These are phyloP conservation scores for Trichomalopsis sarcophagae DNA, from an alignment of 1,140 invertebrate species.

Conservation along the genomic window DNA sequence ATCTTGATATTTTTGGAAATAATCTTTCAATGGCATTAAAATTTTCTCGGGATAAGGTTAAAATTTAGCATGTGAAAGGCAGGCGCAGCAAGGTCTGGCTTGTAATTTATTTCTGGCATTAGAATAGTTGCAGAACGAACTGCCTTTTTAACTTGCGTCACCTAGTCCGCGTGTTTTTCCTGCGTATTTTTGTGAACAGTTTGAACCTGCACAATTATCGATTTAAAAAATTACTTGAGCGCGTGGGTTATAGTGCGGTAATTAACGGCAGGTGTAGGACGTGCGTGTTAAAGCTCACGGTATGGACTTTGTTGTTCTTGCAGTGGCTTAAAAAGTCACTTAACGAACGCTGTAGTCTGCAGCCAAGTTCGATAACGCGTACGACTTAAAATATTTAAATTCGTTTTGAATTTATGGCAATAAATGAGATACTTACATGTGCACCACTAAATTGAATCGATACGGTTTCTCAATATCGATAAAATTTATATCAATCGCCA, in stretches of 20 bases:
- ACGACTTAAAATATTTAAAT: too few species aligned
- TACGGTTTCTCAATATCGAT: too few species aligned
- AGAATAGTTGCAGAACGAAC: slow-evolving; percentile 25
- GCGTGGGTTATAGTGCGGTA: background rate
- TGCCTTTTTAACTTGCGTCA: slow-evolving; percentile 31
- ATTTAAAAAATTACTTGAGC: background rate
- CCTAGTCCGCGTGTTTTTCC: background rate
- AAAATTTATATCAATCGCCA: too few species aligned
- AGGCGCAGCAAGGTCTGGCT: slow-evolving; percentile 2
- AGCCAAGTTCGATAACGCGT: too few species aligned
- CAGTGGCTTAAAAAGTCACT: too few species aligned
- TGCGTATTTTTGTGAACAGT: background rate
- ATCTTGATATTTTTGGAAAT: too few species aligned
- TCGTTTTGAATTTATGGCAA: too few species aligned
- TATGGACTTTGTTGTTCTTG: too few species aligned
- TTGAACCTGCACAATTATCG: background rate
- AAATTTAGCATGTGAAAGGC: slow-evolving; percentile 36
- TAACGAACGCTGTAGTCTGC: too few species aligned
- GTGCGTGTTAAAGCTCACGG: too few species aligned
- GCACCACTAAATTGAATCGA: too few species aligned
- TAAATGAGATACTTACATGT: too few species aligned
- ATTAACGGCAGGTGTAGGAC: background rate
- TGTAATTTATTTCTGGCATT: slow-evolving; percentile 39
- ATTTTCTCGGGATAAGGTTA: slow-evolving; percentile 19
- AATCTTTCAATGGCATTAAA: background rate